These are phyloP conservation scores for Tursiops truncatus DNA, from an alignment of 2,113 vertebrate genomes.

Conservation along the genomic window DNA sequence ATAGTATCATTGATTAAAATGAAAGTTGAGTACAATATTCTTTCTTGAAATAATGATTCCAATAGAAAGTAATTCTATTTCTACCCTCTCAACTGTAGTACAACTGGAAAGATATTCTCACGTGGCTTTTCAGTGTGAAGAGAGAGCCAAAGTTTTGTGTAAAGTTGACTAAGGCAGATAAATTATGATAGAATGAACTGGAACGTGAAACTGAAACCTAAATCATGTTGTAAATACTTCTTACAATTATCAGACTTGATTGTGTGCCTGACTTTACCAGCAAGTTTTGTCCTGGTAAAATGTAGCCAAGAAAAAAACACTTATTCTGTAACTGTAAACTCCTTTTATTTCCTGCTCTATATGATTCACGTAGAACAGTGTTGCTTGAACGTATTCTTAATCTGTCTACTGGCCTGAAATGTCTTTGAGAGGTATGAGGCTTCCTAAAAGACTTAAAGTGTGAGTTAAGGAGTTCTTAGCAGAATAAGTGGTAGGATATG, in stretches of 20 bases:
- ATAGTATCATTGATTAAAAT: not conserved
- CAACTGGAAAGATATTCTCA: not conserved
- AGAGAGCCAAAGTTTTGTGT: slow-evolving; percentile 2
- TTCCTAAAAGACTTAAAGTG: not conserved
- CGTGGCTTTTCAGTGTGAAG: slow-evolving; percentile 15
- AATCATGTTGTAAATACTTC: not conserved
- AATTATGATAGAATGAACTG: slow-evolving; percentile 22
- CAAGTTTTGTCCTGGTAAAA: not conserved
- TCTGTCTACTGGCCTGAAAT: not conserved
- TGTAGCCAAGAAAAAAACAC: not conserved
- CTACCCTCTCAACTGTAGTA: not conserved
- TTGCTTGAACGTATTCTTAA: not conserved
- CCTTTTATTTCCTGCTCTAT: not conserved
- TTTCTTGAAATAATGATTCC: not conserved
- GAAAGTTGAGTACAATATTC: not conserved
- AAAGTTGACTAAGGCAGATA: slow-evolving; percentile 21
- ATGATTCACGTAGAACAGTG: not conserved
- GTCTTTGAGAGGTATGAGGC: not conserved
- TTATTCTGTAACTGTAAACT: not conserved
- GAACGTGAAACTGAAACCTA: slow-evolving; percentile 42
- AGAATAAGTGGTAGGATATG: not conserved
- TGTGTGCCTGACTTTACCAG: not conserved
- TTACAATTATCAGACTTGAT: not conserved
- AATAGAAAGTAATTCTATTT: not conserved
- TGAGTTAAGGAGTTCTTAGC: not conserved